A percentile compares a stretch with the other conserved stretches of the same genome.
phyloP scores from a whole-genome alignment of 1,140 invertebrate species.

The Drosophila repletoides region DNA sequence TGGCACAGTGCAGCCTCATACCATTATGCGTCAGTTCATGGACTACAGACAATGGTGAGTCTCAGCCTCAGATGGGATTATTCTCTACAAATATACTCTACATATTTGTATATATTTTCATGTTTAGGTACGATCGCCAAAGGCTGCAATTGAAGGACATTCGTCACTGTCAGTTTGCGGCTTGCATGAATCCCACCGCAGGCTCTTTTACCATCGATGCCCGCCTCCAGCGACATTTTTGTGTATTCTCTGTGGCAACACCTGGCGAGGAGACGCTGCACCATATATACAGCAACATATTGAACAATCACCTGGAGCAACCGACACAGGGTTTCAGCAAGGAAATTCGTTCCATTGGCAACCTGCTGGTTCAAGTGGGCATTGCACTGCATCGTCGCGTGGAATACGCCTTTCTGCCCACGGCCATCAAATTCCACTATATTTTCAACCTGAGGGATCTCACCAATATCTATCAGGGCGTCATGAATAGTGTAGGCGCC shows the following conservation, averaged over 20 bases:
- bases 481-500: slow-evolving; percentile 82
- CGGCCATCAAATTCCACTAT: slow-evolving; percentile 98
- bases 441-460: slow-evolving; percentile 96
- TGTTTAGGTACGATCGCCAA: slow-evolving; percentile 88
- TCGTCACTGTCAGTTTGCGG: slow-evolving; percentile 95
- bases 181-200: slow-evolving; percentile 98
- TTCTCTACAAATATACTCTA: too few relatives aligned
- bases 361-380: slow-evolving; percentile 89
- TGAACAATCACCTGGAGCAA: slow-evolving; percentile 89
- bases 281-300: slow-evolving; percentile 93
- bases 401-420: slow-evolving; percentile 91
- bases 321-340: slow-evolving; percentile 87
- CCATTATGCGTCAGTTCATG: slow-evolving; percentile 95
- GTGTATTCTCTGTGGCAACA: slow-evolving; percentile 94
- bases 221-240: slow-evolving; percentile 95
- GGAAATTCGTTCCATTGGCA: slow-evolving; percentile 85
- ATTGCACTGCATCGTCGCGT: slow-evolving; percentile 91
- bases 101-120: not conserved
- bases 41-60: slow-evolving; percentile 93
- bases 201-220: slow-evolving; percentile 97
- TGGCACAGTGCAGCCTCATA: slow-evolving; percentile 97
- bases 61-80: too few relatives aligned
- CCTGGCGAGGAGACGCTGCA: slow-evolving; percentile 90
- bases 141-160: slow-evolving; percentile 96
- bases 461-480: slow-evolving; percentile 92